Evolutionary conservation across 23 tunicate species (phyloP).

Genomic region (Clavelina lepadiformis): DNA sequence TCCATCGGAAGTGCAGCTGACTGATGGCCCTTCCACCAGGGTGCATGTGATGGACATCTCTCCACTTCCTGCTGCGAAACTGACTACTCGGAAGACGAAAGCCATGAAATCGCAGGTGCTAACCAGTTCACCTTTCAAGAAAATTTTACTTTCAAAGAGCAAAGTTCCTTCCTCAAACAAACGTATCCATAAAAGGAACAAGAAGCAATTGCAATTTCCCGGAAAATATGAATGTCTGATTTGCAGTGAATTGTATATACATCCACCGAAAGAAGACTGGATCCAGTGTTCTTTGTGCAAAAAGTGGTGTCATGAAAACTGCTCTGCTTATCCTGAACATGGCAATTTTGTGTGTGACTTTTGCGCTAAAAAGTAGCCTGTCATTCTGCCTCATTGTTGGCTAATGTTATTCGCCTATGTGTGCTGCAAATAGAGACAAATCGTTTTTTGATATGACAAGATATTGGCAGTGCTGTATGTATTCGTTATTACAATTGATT

Average conservation of each 20-base stretch:
- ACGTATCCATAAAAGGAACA: neutral
- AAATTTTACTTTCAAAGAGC: too few relatives aligned
- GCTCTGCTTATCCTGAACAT: neutral
- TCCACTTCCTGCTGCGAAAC: too few relatives aligned
- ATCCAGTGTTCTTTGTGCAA: slow-evolving; percentile 10
- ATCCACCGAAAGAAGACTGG: slow-evolving; percentile 27
- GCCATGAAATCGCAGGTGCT: too few relatives aligned
- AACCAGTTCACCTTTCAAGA: too few relatives aligned
- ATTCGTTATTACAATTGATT: neutral
- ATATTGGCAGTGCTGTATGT: neutral
- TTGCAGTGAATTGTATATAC: neutral
- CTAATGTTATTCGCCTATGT: neutral
- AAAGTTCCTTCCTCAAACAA: neutral
- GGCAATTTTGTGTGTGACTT: slow-evolving; percentile 15
- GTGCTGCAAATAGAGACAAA: too few relatives aligned
- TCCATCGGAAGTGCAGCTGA: too few relatives aligned
- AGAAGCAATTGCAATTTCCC: neutral
- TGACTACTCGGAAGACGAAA: too few relatives aligned
- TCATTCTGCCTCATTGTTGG: neutral
- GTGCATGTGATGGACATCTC: too few relatives aligned
- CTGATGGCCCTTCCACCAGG: too few relatives aligned
- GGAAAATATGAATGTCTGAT: slow-evolving; percentile 4
- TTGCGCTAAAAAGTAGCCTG: neutral
- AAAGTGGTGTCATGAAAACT: slow-evolving; percentile 26
- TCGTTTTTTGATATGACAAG: neutral